These are phyloP conservation scores for Microcebus ravelobensis DNA, from an alignment of 2,113 vertebrate genomes.

Conservation along the genomic window DNA sequence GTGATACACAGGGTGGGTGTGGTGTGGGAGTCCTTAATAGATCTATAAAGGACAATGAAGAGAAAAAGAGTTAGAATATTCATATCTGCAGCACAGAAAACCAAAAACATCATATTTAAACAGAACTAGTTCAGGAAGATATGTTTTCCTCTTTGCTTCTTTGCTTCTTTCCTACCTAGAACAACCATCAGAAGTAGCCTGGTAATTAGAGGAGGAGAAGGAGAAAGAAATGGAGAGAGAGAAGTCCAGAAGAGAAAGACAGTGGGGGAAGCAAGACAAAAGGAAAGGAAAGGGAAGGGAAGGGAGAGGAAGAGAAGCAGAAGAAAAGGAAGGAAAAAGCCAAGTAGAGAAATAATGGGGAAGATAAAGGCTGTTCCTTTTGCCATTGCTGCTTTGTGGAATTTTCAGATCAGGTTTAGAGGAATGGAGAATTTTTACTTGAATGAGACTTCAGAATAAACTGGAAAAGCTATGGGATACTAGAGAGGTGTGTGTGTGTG, in stretches of 20 bases:
- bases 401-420: background rate
- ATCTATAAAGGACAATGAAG: background rate
- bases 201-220: too few species aligned
- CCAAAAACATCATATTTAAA: background rate
- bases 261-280: background rate
- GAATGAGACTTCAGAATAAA: background rate
- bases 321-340: background rate
- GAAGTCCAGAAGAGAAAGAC: fast-evolving
- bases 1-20: background rate
- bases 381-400: background rate
- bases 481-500: background rate
- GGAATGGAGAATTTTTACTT: background rate
- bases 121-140: background rate
- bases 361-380: background rate
- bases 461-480: background rate
- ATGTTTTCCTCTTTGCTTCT: background rate
- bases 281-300: background rate
- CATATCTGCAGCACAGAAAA: background rate
- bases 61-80: background rate
- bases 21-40: background rate
- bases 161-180: background rate
- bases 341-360: background rate
- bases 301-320: background rate
- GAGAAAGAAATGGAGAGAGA: background rate
- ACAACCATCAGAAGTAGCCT: background rate